Conservation (phyloP, 2,113 vertebrate genomes). For the Eonycteris spelaea region DNA sequence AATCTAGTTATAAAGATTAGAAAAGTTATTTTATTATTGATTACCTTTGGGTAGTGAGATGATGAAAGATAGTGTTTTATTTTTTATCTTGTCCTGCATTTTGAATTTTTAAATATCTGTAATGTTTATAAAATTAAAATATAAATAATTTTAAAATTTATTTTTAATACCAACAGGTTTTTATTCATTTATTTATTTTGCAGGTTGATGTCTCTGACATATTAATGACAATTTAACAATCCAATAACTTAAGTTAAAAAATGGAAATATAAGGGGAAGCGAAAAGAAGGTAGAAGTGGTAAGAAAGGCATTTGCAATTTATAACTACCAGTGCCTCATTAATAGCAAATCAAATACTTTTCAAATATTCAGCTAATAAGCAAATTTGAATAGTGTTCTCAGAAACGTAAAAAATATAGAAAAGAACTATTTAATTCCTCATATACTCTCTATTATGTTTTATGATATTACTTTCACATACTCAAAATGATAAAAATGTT, state of each 20-base stretch:
- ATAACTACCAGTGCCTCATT: background rate
- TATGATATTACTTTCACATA: background rate
- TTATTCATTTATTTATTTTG: slow-evolving; percentile 20
- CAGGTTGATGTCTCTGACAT: background rate
- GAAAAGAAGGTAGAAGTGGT: background rate
- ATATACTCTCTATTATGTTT: background rate
- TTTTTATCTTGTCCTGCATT: background rate
- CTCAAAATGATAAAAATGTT: slow-evolving; percentile 14
- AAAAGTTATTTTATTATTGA: background rate
- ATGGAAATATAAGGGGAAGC: background rate
- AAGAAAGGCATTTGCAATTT: background rate
- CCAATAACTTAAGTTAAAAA: background rate
- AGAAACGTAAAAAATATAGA: background rate
- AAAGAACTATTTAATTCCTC: background rate
- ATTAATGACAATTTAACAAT: background rate
- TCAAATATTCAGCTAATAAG: background rate
- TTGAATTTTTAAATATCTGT: background rate
- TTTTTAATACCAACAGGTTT: background rate
- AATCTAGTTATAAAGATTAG: background rate
- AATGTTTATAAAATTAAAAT: background rate
- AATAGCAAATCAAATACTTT: background rate
- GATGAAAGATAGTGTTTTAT: background rate
- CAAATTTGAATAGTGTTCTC: background rate
- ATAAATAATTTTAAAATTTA: background rate
- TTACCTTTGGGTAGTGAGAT: background rate